These are phyloP conservation scores for Thyatira batis DNA, from an alignment of 2,888 invertebrate genomes.

Conservation along the genomic window DNA sequence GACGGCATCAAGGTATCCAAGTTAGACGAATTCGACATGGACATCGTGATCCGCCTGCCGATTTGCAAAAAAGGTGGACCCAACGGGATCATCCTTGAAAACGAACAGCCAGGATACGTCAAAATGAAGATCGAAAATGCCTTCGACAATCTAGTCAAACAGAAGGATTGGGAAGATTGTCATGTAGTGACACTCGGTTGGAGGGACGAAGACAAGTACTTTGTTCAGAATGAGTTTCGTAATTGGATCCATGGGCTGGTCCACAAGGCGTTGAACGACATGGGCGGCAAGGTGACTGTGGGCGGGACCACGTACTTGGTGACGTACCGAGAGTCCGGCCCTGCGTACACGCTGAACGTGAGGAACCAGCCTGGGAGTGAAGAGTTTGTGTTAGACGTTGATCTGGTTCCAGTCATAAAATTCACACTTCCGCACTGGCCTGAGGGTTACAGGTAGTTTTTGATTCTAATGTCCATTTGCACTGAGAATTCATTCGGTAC, in stretches of 20 bases:
- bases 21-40: slow-evolving; percentile 84
- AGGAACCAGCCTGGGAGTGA: slow-evolving; percentile 40
- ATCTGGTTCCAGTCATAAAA: slow-evolving; percentile 79
- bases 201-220: slow-evolving; percentile 69
- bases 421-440: slow-evolving; percentile 71
- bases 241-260: slow-evolving; percentile 80
- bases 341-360: slow-evolving; percentile 80
- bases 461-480: too few relatives aligned
- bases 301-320: slow-evolving; percentile 54
- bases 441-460: slow-evolving; percentile 54
- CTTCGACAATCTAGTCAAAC: slow-evolving; percentile 62
- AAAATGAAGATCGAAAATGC: slow-evolving; percentile 59
- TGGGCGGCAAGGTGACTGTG: slow-evolving; percentile 50
- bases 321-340: slow-evolving; percentile 69
- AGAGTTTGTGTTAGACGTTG: slow-evolving; percentile 67
- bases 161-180: slow-evolving; percentile 60
- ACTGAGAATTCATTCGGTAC: too few relatives aligned
- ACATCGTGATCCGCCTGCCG: slow-evolving; percentile 80
- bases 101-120: slow-evolving; percentile 73
- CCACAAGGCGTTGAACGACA: slow-evolving; percentile 63
- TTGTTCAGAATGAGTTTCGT: slow-evolving; percentile 73
- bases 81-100: slow-evolving; percentile 61
- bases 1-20: slow-evolving; percentile 83
- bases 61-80: slow-evolving; percentile 60
- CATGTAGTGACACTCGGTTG: slow-evolving; percentile 66